These are phyloP conservation scores for Aeoliscus strigatus DNA, from an alignment of 2,797 vertebrate genomes.

Conservation along the genomic window DNA sequence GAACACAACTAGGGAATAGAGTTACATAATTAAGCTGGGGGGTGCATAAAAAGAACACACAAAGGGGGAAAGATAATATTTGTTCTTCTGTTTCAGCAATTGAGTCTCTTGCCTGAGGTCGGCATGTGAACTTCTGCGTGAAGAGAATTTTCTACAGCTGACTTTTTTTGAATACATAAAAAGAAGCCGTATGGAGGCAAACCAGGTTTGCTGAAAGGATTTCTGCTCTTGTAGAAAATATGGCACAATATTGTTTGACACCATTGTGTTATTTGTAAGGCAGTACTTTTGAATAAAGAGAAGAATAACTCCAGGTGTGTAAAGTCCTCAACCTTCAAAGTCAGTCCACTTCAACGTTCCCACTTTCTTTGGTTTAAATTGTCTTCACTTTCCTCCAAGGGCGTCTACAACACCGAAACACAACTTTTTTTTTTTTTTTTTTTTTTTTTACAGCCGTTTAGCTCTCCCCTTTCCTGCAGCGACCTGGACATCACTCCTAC, in stretches of 20 bases:
- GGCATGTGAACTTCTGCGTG: slow-evolving; percentile 19
- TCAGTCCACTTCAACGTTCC: slow-evolving; percentile 11
- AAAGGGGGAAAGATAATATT: slow-evolving; percentile 39
- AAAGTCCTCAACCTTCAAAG: no score
- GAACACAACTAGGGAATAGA: slow-evolving; percentile 40
- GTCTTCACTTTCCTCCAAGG: slow-evolving; percentile 34
- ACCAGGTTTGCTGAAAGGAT: slow-evolving; percentile 26
- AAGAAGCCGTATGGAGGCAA: slow-evolving; percentile 27
- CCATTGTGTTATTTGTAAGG: slow-evolving; percentile 56
- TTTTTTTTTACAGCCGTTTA: slow-evolving; percentile 4
- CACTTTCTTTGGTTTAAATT: slow-evolving; percentile 58
- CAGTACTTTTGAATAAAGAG: slow-evolving; percentile 40
- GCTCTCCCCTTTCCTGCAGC: slow-evolving; percentile 2
- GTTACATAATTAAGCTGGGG: slow-evolving; percentile 31
- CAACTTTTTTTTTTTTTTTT: background rate
- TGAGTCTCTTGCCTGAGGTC: slow-evolving; percentile 38
- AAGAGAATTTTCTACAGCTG: slow-evolving; percentile 16
- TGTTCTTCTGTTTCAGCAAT: slow-evolving; percentile 39
- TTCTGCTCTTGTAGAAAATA: slow-evolving; percentile 36
- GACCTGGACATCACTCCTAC: slow-evolving; percentile 6
- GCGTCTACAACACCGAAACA: slow-evolving; percentile 37
- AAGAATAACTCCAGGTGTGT: slow-evolving; percentile 27
- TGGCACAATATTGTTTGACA: slow-evolving; percentile 58
- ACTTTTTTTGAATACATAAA: slow-evolving; percentile 37
- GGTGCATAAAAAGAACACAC: slow-evolving; percentile 28